Evolutionary conservation across 2,113 vertebrate genomes (phyloP).

Genomic region (Mastomys coucha): DNA sequence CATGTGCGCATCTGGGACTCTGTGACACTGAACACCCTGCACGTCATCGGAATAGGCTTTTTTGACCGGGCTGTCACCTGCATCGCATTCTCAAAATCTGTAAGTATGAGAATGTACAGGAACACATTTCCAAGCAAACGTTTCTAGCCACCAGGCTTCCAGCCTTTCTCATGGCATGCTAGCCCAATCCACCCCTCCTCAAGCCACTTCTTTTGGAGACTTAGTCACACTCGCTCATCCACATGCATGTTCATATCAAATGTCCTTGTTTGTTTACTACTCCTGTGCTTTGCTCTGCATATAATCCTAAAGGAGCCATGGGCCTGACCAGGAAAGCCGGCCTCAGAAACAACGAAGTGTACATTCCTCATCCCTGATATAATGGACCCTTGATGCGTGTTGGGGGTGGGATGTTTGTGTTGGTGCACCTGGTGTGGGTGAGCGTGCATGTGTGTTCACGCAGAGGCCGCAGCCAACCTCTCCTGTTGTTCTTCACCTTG

Average conservation of each 20-base stretch:
- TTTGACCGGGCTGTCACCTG: constrained; percentile 97
- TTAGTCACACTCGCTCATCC: fast-evolving
- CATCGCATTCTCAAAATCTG: constrained; percentile 98
- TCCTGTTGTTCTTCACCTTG: too few species aligned
- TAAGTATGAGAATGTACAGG: constrained; percentile 84
- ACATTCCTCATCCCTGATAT: not conserved
- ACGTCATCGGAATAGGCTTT: constrained; percentile 95
- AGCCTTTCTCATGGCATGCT: too few species aligned
- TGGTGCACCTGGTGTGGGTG: not conserved
- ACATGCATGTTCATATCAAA: fast-evolving
- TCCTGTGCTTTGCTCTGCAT: fast-evolving
- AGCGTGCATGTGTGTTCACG: not conserved
- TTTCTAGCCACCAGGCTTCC: not conserved
- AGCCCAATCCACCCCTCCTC: not conserved
- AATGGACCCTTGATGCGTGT: not conserved
- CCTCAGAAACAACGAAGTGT: not conserved
- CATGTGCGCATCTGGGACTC: constrained; percentile 99
- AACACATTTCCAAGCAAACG: fast-evolving
- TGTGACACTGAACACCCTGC: constrained; percentile 97
- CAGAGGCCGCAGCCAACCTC: not conserved
- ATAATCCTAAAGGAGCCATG: fast-evolving
- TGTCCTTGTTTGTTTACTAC: fast-evolving
- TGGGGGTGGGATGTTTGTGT: not conserved
- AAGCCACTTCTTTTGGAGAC: not conserved
- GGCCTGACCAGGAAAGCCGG: not conserved